Evolutionary conservation across 2,797 vertebrate genomes (phyloP).

Genomic region (Lophotriccus pileatus): DNA sequence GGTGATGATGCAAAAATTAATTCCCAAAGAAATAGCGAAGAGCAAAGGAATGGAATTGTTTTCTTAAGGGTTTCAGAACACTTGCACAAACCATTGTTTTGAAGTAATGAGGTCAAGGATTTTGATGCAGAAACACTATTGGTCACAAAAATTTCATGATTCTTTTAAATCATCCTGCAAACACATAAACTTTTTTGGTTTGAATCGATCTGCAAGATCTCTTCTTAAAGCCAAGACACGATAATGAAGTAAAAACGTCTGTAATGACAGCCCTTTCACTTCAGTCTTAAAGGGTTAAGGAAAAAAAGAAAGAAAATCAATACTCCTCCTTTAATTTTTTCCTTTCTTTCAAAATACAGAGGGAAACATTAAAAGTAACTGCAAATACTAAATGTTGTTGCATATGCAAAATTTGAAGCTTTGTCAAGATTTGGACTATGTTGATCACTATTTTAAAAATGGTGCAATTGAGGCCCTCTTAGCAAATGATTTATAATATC

Average conservation of each 20-base stretch:
- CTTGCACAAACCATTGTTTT: neutral
- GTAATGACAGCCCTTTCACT: neutral
- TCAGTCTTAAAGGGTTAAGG: neutral
- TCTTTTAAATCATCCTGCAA: neutral
- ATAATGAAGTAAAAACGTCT: neutral
- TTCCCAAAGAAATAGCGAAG: neutral
- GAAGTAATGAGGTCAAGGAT: neutral
- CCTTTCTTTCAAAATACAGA: neutral
- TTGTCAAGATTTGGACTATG: neutral
- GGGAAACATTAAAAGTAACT: neutral
- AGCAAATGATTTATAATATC: neutral
- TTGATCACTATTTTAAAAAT: neutral
- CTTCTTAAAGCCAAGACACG: neutral
- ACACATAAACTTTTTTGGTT: neutral
- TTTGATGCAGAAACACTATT: neutral
- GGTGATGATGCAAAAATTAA: neutral
- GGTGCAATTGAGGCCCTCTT: neutral
- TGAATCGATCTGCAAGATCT: neutral
- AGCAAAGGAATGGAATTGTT: accelerated
- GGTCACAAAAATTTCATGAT: neutral
- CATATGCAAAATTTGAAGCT: neutral
- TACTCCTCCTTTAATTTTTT: neutral
- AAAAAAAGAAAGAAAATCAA: neutral
- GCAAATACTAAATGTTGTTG: neutral
- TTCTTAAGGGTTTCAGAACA: neutral